These are phyloP conservation scores for Peromyscus nudipes DNA, from an alignment of 2,797 vertebrate genomes.

Conservation along the genomic window DNA sequence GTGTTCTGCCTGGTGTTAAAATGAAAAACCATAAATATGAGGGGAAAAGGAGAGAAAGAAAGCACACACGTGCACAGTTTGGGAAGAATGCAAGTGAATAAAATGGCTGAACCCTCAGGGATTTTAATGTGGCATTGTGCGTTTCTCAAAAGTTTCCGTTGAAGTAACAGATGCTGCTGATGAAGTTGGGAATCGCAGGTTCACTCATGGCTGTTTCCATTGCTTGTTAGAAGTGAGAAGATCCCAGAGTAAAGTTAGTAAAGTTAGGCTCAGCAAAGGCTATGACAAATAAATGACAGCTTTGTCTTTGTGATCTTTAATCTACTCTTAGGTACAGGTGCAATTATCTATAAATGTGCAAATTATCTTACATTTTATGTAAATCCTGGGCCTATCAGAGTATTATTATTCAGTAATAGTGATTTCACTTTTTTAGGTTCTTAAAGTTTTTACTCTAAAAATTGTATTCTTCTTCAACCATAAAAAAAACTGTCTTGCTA, in stretches of 20 bases:
- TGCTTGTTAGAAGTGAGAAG: conserved; percentile 50
- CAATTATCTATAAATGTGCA: conserved; percentile 46
- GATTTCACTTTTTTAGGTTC: conserved; percentile 7
- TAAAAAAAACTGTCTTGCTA: conserved; percentile 10
- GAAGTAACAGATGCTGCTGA: conserved; percentile 74
- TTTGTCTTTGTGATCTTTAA: conserved; percentile 71
- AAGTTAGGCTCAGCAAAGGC: conserved; percentile 65
- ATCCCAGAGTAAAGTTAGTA: conserved; percentile 60
- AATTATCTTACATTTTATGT: conserved; percentile 48
- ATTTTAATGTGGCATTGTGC: conserved; percentile 70
- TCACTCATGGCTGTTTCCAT: conserved; percentile 62
- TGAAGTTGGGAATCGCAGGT: conserved; percentile 75
- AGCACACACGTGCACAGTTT: not conserved
- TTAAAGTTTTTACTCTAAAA: conserved; percentile 53
- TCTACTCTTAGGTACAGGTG: not conserved
- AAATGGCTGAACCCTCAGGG: conserved; percentile 51
- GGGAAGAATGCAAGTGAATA: conserved; percentile 73
- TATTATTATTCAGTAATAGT: conserved; percentile 53
- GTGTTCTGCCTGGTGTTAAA: conserved; percentile 57
- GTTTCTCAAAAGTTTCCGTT: conserved; percentile 72
- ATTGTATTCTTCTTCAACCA: conserved; percentile 23
- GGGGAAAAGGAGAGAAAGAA: conserved; percentile 59
- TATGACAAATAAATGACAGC: conserved; percentile 65
- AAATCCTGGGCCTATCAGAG: conserved; percentile 9
- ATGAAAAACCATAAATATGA: conserved; percentile 72